These are phyloP conservation scores for Ceyx cyanopectus DNA, from an alignment of 2,113 vertebrate species.

Conservation along the genomic window DNA sequence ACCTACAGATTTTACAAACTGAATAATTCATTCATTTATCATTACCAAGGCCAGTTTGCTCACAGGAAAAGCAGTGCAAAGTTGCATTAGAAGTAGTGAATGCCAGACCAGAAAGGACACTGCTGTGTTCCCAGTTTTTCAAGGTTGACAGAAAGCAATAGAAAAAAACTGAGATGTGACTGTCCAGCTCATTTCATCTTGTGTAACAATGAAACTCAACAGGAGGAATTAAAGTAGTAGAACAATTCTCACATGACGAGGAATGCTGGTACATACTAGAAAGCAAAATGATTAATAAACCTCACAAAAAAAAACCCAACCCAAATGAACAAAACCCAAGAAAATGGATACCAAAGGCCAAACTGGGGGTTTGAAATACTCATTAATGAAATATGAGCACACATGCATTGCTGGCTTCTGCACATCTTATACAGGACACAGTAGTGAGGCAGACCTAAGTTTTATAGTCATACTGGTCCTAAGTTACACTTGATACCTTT, in stretches of 20 bases:
- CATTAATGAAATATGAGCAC: fast-evolving
- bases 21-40: background rate
- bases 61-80: background rate
- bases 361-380: background rate
- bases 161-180: background rate
- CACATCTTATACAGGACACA: background rate
- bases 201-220: background rate
- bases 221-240: background rate
- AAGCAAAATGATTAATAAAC: background rate
- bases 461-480: background rate
- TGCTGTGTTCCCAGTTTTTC: background rate
- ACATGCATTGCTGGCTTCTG: background rate
- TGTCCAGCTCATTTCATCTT: background rate
- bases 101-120: background rate
- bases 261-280: background rate
- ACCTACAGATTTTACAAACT: background rate
- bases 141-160: background rate
- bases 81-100: background rate
- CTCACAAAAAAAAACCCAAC: background rate
- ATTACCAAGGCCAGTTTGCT: background rate
- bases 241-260: background rate
- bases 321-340: background rate
- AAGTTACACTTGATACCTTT: background rate
- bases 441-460: background rate
- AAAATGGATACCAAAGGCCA: background rate